phyloP scores from a whole-genome alignment of 2,888 invertebrate genomes.

The Meandrusa payeni region DNA sequence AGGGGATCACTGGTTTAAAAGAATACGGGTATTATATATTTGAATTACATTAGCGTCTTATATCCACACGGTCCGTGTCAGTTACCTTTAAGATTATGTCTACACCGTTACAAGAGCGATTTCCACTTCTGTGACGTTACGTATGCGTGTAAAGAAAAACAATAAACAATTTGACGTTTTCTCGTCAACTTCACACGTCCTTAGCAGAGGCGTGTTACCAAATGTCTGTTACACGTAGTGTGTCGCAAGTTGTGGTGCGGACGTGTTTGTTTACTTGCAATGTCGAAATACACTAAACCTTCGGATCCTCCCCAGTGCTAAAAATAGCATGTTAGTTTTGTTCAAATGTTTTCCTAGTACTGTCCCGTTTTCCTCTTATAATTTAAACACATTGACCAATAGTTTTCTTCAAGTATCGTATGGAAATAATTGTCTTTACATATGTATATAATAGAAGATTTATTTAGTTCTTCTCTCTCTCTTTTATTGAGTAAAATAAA shows the following conservation, averaged over 20 bases:
- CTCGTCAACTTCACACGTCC: constrained; percentile 14
- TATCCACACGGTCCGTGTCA: background rate
- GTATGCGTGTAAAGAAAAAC: constrained; percentile 13
- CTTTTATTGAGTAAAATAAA: too few relatives aligned
- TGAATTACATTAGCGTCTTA: too few relatives aligned
- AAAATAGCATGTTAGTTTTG: constrained; percentile 7
- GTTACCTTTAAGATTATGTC: background rate
- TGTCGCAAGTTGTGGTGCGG: constrained; percentile 17
- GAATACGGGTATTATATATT: too few relatives aligned
- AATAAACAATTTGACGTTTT: constrained; percentile 11
- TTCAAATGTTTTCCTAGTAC: constrained; percentile 4
- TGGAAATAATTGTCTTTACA: too few relatives aligned
- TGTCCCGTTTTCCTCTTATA: background rate
- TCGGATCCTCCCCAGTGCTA: constrained; percentile 15
- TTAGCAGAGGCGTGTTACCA: constrained; percentile 19
- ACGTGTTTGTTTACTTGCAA: constrained; percentile 17
- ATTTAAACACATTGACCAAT: background rate
- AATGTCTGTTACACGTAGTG: constrained; percentile 13
- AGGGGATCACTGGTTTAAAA: too few relatives aligned
- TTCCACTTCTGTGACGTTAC: constrained; percentile 3
- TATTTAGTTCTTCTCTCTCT: too few relatives aligned
- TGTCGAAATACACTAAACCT: constrained; percentile 15
- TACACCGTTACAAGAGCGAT: background rate
- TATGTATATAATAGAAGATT: too few relatives aligned
- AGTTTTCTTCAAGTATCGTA: too few relatives aligned